phyloP scores from a whole-genome alignment of 2,888 invertebrate genomes.

The Epinotia brunnichana region DNA sequence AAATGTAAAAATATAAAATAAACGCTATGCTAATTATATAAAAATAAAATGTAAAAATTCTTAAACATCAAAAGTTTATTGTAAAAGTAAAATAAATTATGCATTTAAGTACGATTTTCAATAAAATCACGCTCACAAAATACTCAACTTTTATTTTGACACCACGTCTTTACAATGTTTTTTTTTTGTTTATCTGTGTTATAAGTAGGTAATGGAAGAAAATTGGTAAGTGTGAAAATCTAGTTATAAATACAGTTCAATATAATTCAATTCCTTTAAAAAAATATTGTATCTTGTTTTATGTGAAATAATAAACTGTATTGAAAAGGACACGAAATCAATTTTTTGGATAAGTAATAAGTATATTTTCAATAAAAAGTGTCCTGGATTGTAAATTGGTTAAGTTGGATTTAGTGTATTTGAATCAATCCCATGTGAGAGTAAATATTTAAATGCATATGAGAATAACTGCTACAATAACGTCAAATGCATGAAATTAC shows the following conservation, averaged over 20 bases:
- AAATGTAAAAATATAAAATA: too few relatives aligned
- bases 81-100: background rate
- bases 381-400: background rate
- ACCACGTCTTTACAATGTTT: constrained; percentile 51
- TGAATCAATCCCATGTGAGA: constrained; percentile 41
- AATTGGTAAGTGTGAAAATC: background rate
- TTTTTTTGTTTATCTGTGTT: constrained; percentile 39
- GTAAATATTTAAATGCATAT: constrained; percentile 34
- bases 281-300: background rate
- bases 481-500: constrained; percentile 2
- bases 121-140: constrained; percentile 25
- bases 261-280: background rate
- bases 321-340: background rate
- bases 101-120: background rate
- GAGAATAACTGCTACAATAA: constrained; percentile 42
- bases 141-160: constrained; percentile 33
- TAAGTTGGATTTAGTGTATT: constrained; percentile 6
- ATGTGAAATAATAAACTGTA: background rate
- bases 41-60: too few relatives aligned
- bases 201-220: constrained; percentile 30
- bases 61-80: too few relatives aligned
- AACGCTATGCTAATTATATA: too few relatives aligned
- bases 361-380: background rate
- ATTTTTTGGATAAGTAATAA: background rate
- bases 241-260: background rate